Conservation (phyloP, 2,888 invertebrate species). For the Patella ulyssiponensis region DNA sequence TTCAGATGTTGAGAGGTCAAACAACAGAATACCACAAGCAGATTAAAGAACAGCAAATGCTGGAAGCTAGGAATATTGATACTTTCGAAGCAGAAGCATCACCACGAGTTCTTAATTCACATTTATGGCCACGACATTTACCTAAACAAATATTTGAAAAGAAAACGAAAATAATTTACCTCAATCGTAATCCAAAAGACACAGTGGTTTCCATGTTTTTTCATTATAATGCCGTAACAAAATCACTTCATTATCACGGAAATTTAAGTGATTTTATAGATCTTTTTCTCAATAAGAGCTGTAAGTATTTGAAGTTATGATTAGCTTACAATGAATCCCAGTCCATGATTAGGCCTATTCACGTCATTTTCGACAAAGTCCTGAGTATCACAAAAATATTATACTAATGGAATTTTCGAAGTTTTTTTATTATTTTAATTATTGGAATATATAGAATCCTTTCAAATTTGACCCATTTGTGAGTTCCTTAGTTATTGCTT, state of each 20-base stretch:
- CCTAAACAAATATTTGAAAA: slow-evolving; percentile 34
- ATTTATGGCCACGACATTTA: slow-evolving; percentile 26
- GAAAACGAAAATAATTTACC: slow-evolving; percentile 34
- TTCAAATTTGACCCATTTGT: no score
- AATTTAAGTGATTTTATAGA: slow-evolving; percentile 39
- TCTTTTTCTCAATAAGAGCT: slow-evolving; percentile 34
- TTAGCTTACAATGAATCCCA: no score
- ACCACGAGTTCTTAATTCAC: slow-evolving; percentile 38
- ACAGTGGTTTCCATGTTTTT: slow-evolving; percentile 36
- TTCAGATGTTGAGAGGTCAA: slow-evolving; percentile 29
- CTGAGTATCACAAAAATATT: no score
- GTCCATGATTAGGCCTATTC: no score
- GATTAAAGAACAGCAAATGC: slow-evolving; percentile 22
- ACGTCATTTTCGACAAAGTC: no score
- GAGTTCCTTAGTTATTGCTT: background rate
- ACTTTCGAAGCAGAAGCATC: slow-evolving; percentile 17
- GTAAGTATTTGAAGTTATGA: slow-evolving; percentile 29
- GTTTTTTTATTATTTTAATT: no score
- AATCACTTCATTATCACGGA: slow-evolving; percentile 33
- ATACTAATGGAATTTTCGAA: no score
- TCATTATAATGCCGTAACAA: slow-evolving; percentile 23
- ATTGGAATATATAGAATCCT: no score
- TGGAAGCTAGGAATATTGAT: slow-evolving; percentile 28
- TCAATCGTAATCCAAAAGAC: slow-evolving; percentile 40
- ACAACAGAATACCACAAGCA: slow-evolving; percentile 18